Evolutionary conservation across 2,797 vertebrate genomes (phyloP).

Genomic region (Peromyscus nudipes): DNA sequence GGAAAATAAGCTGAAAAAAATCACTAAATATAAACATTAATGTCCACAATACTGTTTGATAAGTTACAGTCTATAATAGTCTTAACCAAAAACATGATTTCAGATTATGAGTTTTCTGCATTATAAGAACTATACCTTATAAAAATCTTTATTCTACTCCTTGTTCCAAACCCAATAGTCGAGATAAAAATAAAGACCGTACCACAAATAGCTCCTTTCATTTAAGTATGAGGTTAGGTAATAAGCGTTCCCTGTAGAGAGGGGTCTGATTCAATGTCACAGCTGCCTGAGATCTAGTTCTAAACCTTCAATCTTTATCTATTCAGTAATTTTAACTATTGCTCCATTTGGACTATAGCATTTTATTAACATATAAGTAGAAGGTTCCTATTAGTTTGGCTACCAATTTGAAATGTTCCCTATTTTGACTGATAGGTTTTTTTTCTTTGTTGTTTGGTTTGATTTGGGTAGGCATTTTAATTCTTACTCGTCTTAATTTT

Average conservation of each 20-base stretch:
- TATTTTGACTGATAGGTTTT: not conserved
- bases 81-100: not conserved
- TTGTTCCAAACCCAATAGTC: not conserved
- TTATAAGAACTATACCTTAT: not conserved
- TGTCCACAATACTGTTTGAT: not conserved
- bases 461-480: not conserved
- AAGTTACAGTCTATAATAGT: not conserved
- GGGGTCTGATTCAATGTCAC: not conserved
- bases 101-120: not conserved
- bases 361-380: not conserved
- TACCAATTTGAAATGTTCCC: constrained; percentile 29
- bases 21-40: not conserved
- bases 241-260: not conserved
- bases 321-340: not conserved
- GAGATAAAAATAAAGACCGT: not conserved
- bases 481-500: not conserved
- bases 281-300: not conserved
- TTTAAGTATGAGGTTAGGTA: not conserved
- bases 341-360: not conserved
- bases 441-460: not conserved
- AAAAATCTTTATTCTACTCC: not conserved
- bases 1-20: not conserved
- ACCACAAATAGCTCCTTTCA: not conserved
- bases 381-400: constrained; percentile 4
- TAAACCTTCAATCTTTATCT: not conserved